phyloP scores from a whole-genome alignment of 2,113 vertebrate species.

The Grus americana region DNA sequence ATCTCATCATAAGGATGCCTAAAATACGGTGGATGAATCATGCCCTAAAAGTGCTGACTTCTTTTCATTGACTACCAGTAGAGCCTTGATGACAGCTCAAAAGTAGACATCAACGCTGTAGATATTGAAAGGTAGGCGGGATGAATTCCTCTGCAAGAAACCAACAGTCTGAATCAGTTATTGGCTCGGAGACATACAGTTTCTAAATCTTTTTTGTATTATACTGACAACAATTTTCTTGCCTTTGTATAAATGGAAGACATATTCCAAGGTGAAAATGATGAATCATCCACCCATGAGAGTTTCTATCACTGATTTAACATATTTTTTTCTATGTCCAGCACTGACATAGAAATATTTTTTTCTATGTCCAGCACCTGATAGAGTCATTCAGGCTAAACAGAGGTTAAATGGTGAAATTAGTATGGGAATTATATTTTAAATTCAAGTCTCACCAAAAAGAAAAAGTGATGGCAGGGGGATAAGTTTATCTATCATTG shows the following conservation, averaged over 20 bases:
- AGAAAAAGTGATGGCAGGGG: rapidly evolving
- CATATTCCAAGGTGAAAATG: background rate
- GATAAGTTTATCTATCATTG: background rate
- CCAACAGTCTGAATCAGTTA: background rate
- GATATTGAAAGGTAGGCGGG: background rate
- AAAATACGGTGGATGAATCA: background rate
- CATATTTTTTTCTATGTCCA: background rate
- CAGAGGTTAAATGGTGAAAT: background rate
- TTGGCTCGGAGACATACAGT: background rate
- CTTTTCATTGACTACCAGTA: background rate
- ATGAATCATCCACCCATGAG: background rate
- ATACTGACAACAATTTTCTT: background rate
- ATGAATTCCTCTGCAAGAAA: constrained; percentile 1
- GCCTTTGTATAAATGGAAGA: background rate
- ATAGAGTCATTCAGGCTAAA: background rate
- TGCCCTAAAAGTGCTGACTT: constrained; percentile 1
- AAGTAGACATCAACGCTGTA: background rate
- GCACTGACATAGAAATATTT: background rate
- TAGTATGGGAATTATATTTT: background rate
- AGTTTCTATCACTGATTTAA: background rate
- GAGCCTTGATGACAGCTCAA: background rate
- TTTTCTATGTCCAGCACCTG: background rate
- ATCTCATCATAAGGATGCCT: background rate
- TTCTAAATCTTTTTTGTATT: background rate
- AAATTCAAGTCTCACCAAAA: background rate